Evolutionary conservation across 2,888 invertebrate genomes (phyloP).

Genomic region (Crepidodera aurea): DNA sequence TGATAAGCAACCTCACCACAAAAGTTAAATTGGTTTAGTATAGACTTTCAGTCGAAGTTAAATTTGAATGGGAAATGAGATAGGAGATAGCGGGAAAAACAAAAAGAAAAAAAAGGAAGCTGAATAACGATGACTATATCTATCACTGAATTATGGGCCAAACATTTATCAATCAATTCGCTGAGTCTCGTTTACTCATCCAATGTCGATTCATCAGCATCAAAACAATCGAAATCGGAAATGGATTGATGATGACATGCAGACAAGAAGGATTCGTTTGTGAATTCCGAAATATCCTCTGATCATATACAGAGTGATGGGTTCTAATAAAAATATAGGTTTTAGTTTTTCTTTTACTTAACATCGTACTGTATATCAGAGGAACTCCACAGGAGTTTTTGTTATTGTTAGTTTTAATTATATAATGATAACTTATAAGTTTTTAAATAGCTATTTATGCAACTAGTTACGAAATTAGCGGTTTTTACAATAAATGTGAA

Average conservation of each 20-base stretch:
- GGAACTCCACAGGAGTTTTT: too few relatives aligned
- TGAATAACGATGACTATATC: constrained; percentile 44
- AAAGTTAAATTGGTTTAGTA: constrained; percentile 46
- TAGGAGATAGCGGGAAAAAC: constrained; percentile 36
- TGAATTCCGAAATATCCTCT: constrained; percentile 5
- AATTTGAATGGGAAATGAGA: constrained; percentile 41
- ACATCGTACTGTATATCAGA: too few relatives aligned
- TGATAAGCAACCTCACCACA: constrained; percentile 40
- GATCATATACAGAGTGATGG: neutral
- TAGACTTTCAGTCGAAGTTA: constrained; percentile 38
- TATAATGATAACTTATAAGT: too few relatives aligned
- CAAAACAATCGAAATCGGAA: constrained; percentile 44
- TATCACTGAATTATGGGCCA: constrained; percentile 46
- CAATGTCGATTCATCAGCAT: constrained; percentile 48
- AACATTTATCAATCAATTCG: constrained; percentile 49
- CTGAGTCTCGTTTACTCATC: constrained; percentile 45
- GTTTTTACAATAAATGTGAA: too few relatives aligned
- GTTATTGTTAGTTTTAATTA: too few relatives aligned
- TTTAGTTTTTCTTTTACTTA: too few relatives aligned
- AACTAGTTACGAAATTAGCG: too few relatives aligned
- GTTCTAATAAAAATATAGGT: too few relatives aligned
- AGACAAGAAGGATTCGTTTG: constrained; percentile 22
- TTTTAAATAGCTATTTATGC: too few relatives aligned
- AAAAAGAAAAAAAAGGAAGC: constrained; percentile 39
- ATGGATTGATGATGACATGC: constrained; percentile 39